Evolutionary conservation across 2,113 vertebrate genomes (phyloP), one percentile per base, ranked within the genome.

Genomic region (Colius striatus): DNA sequence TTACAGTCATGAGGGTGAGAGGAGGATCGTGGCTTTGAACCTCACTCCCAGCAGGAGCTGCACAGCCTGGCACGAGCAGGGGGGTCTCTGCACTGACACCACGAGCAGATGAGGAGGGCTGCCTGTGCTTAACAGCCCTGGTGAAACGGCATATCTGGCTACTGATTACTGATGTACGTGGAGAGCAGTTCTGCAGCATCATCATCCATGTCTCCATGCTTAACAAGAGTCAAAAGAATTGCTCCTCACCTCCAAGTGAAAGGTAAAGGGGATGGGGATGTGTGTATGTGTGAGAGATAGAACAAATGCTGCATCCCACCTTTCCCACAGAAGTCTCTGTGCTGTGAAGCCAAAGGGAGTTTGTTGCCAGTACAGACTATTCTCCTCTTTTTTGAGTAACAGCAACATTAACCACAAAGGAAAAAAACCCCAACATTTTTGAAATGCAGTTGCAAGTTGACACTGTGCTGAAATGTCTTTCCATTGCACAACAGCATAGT

Each of bases 91-190:
- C 32, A 1, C 9, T 23, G 60, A 7, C 36, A 3, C 12, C 1
- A 5, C 62, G 34, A 80, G 30, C 72, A 68, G 45, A 17, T 25
- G 45, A n/a, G 66, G 66, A 68, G 66, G 27, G 30, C 41, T 32
- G 54, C 4, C 2, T 11, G 19, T 62, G 32, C 32, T 29, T 20
- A 13, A 18, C 23, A 18, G 32, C 43, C 32, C 63, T 4, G 26
- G 13, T 32, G 38, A 26, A 36, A 68, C 2, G 54, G 50, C 60
- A 74, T 26, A 26, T 63, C 50, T 38, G 50, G 34, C 67, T n/a
- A 3, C 29, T 63, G 6, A 10, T 20, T 47, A 25, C 3, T 25
- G 19, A 10, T 11, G 16, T 25, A 5, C 12, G 1, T 1, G 57
- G 72, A n/a, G 22, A 78, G 55, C 43, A 53, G 36, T 10, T 43